A percentile compares a stretch with the other conserved stretches of the same genome.
phyloP scores from a whole-genome alignment of 2,888 invertebrate species.

The Apotomis betuletana region DNA sequence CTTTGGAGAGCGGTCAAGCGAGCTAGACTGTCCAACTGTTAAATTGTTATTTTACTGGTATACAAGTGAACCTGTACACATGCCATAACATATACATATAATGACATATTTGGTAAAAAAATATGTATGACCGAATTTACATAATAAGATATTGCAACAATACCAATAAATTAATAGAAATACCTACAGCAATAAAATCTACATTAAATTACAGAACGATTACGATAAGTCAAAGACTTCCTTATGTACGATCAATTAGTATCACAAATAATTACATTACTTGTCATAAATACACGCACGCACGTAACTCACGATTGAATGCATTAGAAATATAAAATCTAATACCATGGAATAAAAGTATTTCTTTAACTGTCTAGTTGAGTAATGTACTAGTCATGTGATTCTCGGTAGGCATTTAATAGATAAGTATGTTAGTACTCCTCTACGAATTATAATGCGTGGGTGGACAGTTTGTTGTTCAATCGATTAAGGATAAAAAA shows the following conservation, averaged over 20 bases:
- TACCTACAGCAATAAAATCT: not conserved
- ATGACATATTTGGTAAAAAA: no score
- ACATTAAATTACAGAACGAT: slow-evolving; percentile 1
- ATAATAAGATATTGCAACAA: not conserved
- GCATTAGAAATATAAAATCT: not conserved
- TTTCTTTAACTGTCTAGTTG: not conserved
- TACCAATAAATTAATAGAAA: not conserved
- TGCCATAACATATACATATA: no score
- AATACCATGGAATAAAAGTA: not conserved
- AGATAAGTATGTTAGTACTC: not conserved
- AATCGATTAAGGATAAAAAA: slow-evolving; percentile 17
- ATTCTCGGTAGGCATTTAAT: not conserved
- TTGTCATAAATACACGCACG: not conserved
- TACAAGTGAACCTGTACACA: no score
- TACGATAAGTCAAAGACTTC: slow-evolving; percentile 8
- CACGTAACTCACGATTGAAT: not conserved
- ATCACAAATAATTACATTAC: slow-evolving; percentile 5
- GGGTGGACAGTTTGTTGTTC: slow-evolving; percentile 18
- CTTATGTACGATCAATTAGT: slow-evolving; percentile 9
- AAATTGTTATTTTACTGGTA: no score
- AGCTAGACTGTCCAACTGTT: no score
- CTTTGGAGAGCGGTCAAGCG: no score
- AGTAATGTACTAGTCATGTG: not conserved
- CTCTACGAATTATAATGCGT: not conserved
- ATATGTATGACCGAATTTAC: no score